Evolutionary conservation across 2,888 invertebrate species (phyloP), one percentile per base, ranked within the genome.

Genomic region (Pantelozetes paolii): DNA sequence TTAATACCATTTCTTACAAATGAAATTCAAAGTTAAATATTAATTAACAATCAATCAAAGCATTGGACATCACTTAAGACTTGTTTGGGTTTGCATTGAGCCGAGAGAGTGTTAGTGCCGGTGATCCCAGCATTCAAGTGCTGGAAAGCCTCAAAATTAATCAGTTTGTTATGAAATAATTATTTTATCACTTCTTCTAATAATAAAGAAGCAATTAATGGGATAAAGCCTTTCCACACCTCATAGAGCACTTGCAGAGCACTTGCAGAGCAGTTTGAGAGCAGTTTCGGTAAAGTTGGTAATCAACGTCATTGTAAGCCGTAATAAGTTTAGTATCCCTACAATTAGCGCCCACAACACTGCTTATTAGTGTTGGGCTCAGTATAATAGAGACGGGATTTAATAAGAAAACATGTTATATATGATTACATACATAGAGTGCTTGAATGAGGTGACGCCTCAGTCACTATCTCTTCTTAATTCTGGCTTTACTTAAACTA

Each of bases 191-290:
- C 42, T 45, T 67, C 67, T 67, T 69, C 40, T 69, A 42, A 69
- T 69, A 69, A 69, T 69, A 42, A 69, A 69, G 69, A 18, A 69
- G 69, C 69, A 69, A 69, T 69, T 69, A 69, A 69, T 69, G 69
- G 69, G 45, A 69, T 69, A 69, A 69, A 69, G 69, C 69, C 69
- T 69, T 69, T 69, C 69, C 69, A 69, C 69, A 69, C 69, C 69
- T 69, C 69, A 69, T 69, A 69, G 69, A 69, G 69, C 69, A 69
- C 69, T 69, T 36, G 36, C 36, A 36, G 36, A 36, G 36, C 36
- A 36, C 6, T 36, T n/a, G n/a, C n/a, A n/a, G n/a, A n/a, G n/a
- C n/a, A n/a, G n/a, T 36, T 36, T 36, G 36, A 36, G 36, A 36
- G 36, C 36, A 36, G 36, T 62, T 40, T 32, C 42, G 20, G 45